Evolutionary conservation across 2,113 vertebrate genomes (phyloP).

Genomic region (Crocuta crocuta): DNA sequence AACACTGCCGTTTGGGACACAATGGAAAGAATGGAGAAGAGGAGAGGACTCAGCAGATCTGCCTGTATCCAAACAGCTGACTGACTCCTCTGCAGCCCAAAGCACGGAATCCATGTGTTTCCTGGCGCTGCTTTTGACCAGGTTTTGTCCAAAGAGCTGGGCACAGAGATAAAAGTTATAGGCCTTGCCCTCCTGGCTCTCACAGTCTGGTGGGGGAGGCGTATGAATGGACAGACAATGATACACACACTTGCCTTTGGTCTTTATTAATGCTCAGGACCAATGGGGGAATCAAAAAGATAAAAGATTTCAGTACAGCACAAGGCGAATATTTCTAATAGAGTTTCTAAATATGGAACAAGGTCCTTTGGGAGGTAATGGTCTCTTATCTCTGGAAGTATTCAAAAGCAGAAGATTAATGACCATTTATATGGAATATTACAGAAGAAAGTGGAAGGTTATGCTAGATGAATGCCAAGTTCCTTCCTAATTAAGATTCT

Average conservation of each 20-base stretch:
- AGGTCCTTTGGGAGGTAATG: slow-evolving; percentile 39
- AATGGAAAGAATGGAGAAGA: neutral
- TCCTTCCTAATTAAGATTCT: slow-evolving; percentile 61
- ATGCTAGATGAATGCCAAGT: neutral
- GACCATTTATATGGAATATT: slow-evolving; percentile 29
- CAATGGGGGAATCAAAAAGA: neutral
- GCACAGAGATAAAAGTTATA: neutral
- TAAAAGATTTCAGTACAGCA: neutral
- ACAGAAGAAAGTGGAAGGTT: slow-evolving; percentile 39
- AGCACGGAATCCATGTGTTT: neutral
- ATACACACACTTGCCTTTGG: too few relatives aligned
- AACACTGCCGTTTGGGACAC: neutral
- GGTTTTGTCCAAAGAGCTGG: neutral
- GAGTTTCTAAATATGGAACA: slow-evolving; percentile 37
- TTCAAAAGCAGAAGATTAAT: slow-evolving; percentile 57
- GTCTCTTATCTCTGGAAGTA: slow-evolving; percentile 46
- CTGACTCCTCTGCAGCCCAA: neutral
- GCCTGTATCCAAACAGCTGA: neutral
- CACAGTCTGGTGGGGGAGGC: neutral
- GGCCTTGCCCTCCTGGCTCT: neutral
- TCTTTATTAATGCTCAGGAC: neutral
- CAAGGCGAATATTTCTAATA: neutral
- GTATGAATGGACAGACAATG: too few relatives aligned
- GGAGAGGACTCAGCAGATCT: neutral
- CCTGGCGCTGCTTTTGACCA: neutral